Percentiles rank a stretch among this genome's conserved stretches.
Conservation (phyloP, 2,113 vertebrate species). For the rabbit (Oryctolagus cuniculus) region mOryCun1.1 NC_091450.1:16583501-16584000, state of each 20-base stretch:
- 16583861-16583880: slow-evolving; percentile 78
- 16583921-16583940: neutral
- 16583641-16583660: neutral
- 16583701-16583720: slow-evolving; percentile 22
- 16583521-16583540: neutral
- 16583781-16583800: neutral
- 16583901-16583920: neutral
- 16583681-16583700: slow-evolving; percentile 13
- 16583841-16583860: slow-evolving; percentile 85
- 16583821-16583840: slow-evolving; percentile 81
- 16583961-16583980: neutral
- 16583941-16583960: neutral
- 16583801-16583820: neutral
- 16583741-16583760: neutral
- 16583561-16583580: neutral
- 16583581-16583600: slow-evolving; percentile 13
- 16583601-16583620: neutral
- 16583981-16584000: neutral
- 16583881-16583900: neutral
- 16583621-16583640: slow-evolving; percentile 49
- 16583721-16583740: neutral
- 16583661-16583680: slow-evolving; percentile 41
- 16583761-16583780: neutral
- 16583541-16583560: neutral
- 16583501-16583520: neutral